These are phyloP conservation scores for Listronotus oregonensis DNA, from an alignment of 1,140 invertebrate species.

Conservation along the genomic window DNA sequence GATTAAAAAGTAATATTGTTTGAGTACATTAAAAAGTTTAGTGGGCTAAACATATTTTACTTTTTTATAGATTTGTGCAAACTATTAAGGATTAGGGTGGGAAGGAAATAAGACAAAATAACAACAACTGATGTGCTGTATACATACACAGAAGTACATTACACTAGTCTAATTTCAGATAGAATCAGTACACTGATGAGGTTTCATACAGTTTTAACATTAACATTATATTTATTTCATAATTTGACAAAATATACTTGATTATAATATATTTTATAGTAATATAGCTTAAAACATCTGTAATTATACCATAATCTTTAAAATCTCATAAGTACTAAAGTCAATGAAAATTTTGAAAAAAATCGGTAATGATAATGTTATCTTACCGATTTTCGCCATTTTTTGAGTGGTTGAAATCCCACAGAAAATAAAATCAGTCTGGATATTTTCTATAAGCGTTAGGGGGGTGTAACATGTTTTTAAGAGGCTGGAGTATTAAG, in stretches of 20 bases:
- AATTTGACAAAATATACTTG: constrained; percentile 53
- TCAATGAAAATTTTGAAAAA: constrained; percentile 27
- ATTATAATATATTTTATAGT: constrained; percentile 35
- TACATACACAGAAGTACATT: constrained; percentile 51
- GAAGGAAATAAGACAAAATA: constrained; percentile 38
- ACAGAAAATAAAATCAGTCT: constrained; percentile 28
- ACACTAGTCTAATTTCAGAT: constrained; percentile 50
- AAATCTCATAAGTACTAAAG: constrained; percentile 42
- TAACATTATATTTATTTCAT: constrained; percentile 41
- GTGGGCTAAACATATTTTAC: too few relatives aligned
- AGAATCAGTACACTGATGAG: constrained; percentile 52
- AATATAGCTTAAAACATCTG: constrained; percentile 51
- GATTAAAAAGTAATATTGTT: too few relatives aligned
- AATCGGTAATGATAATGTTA: constrained; percentile 17
- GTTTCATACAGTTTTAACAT: constrained; percentile 40
- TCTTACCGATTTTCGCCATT: constrained; percentile 15
- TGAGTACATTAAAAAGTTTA: too few relatives aligned
- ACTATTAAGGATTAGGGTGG: constrained; percentile 14
- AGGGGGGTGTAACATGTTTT: constrained; percentile 16
- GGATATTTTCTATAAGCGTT: constrained; percentile 24
- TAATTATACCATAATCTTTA: constrained; percentile 46
- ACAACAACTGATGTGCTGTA: constrained; percentile 51
- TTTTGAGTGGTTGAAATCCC: not conserved
- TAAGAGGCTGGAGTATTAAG: constrained; percentile 36
- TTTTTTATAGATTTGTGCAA: too few relatives aligned